Evolutionary conservation across 2,888 invertebrate species (phyloP).

Genomic region (Xanthorhoe spadicearia): DNA sequence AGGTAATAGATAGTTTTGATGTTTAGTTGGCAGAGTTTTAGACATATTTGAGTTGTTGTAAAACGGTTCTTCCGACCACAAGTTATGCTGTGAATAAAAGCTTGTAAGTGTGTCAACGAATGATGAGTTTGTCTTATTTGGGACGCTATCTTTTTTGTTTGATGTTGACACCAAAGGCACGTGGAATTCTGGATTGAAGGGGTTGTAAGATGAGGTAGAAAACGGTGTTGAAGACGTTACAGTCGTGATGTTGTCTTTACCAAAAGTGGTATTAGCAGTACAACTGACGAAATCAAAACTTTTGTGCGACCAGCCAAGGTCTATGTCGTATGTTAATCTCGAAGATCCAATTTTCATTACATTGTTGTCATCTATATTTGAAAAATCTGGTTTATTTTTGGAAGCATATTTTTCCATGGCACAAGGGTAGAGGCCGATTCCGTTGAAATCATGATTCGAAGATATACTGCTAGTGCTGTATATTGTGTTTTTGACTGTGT

Average conservation of each 20-base stretch:
- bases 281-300: slow-evolving; percentile 78
- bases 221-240: slow-evolving; percentile 61
- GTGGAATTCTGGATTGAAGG: slow-evolving; percentile 79
- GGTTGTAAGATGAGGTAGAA: slow-evolving; percentile 74
- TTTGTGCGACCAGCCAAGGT: slow-evolving; percentile 81
- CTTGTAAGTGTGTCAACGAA: slow-evolving; percentile 75
- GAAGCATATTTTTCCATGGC: slow-evolving; percentile 78
- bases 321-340: slow-evolving; percentile 78
- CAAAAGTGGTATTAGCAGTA: slow-evolving; percentile 67
- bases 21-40: slow-evolving; percentile 64
- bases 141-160: slow-evolving; percentile 66
- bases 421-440: slow-evolving; percentile 76
- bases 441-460: slow-evolving; percentile 76
- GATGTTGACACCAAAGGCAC: slow-evolving; percentile 71
- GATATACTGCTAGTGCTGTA: slow-evolving; percentile 79
- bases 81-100: slow-evolving; percentile 76
- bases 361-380: slow-evolving; percentile 72
- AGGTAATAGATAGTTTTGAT: slow-evolving; percentile 64
- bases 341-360: slow-evolving; percentile 79
- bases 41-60: slow-evolving; percentile 68
- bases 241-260: slow-evolving; percentile 73
- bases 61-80: slow-evolving; percentile 80
- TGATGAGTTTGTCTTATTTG: slow-evolving; percentile 64
- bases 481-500: slow-evolving; percentile 71
- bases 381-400: slow-evolving; percentile 74